Evolutionary conservation across 2,888 invertebrate genomes (phyloP), one percentile per base, ranked within the genome.

Genomic region (Eustalomyia histrio): DNA sequence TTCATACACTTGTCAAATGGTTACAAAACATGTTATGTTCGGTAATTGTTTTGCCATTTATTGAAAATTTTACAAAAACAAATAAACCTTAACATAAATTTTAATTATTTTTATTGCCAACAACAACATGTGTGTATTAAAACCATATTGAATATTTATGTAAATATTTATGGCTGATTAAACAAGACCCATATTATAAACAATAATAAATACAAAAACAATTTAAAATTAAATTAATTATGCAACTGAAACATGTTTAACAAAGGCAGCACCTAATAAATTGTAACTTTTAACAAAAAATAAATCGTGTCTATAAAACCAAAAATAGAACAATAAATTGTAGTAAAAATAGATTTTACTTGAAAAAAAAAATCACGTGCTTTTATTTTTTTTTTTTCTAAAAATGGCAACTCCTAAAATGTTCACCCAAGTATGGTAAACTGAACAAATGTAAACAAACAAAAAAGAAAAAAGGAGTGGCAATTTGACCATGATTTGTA

Each of bases 401-500:
- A 43, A 43, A 43, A 47, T 29, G 3, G 6, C 43, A 47, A n/a
- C 39, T 39, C 39, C 14, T 14, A 14, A 39, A 39, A 47, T 47
- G 43, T 47, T 2, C n/a, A 47, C n/a, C 43, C 43, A 47, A 4
- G 43, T 47, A 47, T 47, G 43, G 43, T 5, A 12, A 14, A n/a
- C 43, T 39, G 6, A 39, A 39, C 39, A 12, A 39, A 39, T 47
- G 43, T 47, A n/a, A n/a, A 47, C n/a, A n/a, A 14, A 29, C 24
- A 24, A 24, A 24, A 2, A 29, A 47, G n/a, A 1, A 47, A 17
- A 69, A 47, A 69, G 74, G 74, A 64, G 79, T 69, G 79, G 12
- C 74, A 79, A 35, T 68, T 35, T 58, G 80, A 58, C 76, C 71
- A 72, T 80, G 67, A 76, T 68, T 52, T 43, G n/a, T 47, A 47